These are phyloP conservation scores for Orchesellides sinensis DNA, from an alignment of 2,888 invertebrate genomes.

Conservation along the genomic window DNA sequence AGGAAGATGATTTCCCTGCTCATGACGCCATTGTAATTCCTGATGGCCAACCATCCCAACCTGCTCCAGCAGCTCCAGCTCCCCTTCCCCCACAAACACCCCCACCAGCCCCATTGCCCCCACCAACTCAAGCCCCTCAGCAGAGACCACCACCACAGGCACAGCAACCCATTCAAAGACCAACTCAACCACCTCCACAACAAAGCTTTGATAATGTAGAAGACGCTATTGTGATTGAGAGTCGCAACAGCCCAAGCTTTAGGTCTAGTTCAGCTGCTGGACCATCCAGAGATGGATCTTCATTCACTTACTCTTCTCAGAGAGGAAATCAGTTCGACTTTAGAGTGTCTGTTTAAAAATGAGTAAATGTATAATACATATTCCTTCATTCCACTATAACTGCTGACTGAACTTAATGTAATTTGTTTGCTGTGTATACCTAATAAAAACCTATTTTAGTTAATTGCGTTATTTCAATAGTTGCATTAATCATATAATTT, in stretches of 20 bases:
- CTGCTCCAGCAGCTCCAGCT: conserved; percentile 67
- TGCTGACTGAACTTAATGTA: too few species aligned
- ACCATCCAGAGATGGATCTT: conserved; percentile 19
- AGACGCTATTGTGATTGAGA: conserved; percentile 10
- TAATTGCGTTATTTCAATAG: too few species aligned
- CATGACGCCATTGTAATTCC: conserved; percentile 1
- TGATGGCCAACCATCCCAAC: not conserved
- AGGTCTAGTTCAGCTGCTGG: conserved; percentile 30
- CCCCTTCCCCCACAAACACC: conserved; percentile 73
- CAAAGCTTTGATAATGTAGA: conserved; percentile 13
- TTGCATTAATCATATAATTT: too few species aligned
- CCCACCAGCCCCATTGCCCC: conserved; percentile 18
- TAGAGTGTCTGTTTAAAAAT: conserved; percentile 13
- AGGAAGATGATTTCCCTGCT: conserved; percentile 66
- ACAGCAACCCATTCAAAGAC: conserved; percentile 4
- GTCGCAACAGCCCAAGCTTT: not conserved
- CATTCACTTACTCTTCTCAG: conserved; percentile 18
- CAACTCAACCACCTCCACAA: conserved; percentile 10
- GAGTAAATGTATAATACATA: too few species aligned
- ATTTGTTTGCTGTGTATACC: too few species aligned
- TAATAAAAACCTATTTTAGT: too few species aligned
- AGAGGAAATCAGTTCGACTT: conserved; percentile 36
- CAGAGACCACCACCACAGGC: conserved; percentile 22
- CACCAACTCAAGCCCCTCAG: conserved; percentile 22
- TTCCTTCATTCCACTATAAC: too few species aligned